Evolutionary conservation across 2,113 vertebrate species (phyloP), one percentile per base, ranked within the genome.

Genomic region (Enhydra lutris): DNA sequence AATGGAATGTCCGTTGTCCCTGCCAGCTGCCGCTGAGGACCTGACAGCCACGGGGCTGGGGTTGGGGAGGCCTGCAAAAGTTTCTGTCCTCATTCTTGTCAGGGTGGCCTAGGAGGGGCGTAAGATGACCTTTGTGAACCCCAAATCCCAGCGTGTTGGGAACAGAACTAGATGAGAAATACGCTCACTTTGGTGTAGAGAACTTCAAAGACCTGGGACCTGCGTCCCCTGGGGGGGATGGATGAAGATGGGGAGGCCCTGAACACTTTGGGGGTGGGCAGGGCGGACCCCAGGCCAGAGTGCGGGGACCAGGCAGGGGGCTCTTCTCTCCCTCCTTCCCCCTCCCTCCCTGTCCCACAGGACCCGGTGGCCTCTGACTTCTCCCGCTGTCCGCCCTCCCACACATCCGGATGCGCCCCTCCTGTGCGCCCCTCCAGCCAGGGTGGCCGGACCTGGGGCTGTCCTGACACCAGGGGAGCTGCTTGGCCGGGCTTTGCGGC

Each of bases 271-370:
- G 36, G 9, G 18, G 29, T 20, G 42, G 73, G 47, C 12, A 47
- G 36, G 42, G 57, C 0, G 0, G 87, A 42, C 0, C 45, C 55
- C 20, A 50, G 59, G 47, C 42, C 11, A 0, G 6, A 1, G 36
- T 9, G 3, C 36, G 14, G 11, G 59, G 0, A 4, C 18, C 2
- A 1, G 74, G 59, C 21, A 5, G 52, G 9, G 76, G 50, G 36
- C 3, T 36, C 29, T 57, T 18, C 23, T 55, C n/a, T 63, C 23
- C 31, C 15, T 23, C 67, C 13, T 3, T 4, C 11, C 11, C 34
- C 13, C 59, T 14, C 12, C 29, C 63, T n/a, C 47, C 23, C 12
- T 3, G 34, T 20, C 13, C 21, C 50, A 45, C 23, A 12, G 1
- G 0, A 1, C 6, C 3, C 9, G 5, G 7, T 0, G 8, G 59